Evolutionary conservation across 2,888 invertebrate genomes (phyloP), one percentile per base, ranked within the genome.

Genomic region (Caenorhabditis sp.): DNA sequence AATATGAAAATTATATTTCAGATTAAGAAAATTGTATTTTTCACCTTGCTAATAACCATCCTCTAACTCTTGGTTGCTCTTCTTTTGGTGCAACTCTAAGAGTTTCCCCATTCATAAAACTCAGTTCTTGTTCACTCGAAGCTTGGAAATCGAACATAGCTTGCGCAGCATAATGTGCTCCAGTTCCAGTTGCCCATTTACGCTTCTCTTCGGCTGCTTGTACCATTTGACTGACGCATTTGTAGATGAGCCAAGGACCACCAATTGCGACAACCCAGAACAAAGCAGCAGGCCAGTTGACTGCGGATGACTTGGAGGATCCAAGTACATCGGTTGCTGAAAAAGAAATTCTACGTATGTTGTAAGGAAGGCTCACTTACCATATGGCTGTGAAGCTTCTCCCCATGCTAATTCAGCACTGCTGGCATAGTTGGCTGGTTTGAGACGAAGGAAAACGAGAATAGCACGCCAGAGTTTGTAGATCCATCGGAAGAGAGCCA

Each of bases 211-310:
- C 85, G 31, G 81, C 83, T 4, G 78, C 67, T 25, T 72, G 76
- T 14, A 85, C 86, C 82, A 89, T 85, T 4, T 89, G 88, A 27
- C 91, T 92, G 72, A 95, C 89, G 88, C 95, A 91, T 88, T 92
- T 93, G 90, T 93, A 93, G 74, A 95, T 92, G 58, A 97, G 90
- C 90, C 95, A 97, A 0, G 97, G 97, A 12, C 94, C 95, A 0
- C 94, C 93, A 62, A 95, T 91, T 58, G 96, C 92, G 65, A 95
- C 92, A 2, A 93, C 93, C 84, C 96, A 91, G 90, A 97, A 96
- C 83, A 95, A 91, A 2, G 96, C 88, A 14, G 95, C 92, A 0
- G 96, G 94, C 96, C 95, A 96, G 12, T 90, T 88, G 58, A 81
- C 76, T 26, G 67, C 59, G 1, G 74, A 25, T 54, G 70, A 53